A percentile compares a stretch with the other conserved stretches of the same genome.
These are phyloP conservation scores for Adelosebastes latens DNA, from an alignment of 2,797 vertebrate genomes.

Conservation along the genomic window DNA sequence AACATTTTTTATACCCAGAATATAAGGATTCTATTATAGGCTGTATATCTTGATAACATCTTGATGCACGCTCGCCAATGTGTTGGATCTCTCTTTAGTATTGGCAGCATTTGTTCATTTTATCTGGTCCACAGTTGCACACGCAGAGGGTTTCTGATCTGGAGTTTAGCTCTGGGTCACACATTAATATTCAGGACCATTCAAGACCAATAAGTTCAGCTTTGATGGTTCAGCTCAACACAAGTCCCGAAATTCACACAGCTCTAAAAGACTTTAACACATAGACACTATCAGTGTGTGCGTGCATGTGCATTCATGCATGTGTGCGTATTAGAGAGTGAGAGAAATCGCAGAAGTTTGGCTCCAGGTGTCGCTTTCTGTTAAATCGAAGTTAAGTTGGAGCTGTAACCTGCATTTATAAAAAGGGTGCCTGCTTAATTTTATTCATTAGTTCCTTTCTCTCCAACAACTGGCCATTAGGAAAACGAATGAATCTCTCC, in stretches of 20 bases:
- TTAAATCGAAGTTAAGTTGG: constrained; percentile 11
- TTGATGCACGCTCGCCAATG: background rate
- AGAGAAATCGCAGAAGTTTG: background rate
- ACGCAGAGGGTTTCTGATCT: constrained; percentile 38
- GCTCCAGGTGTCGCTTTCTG: constrained; percentile 29
- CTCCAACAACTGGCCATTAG: constrained; percentile 45
- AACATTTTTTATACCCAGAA: background rate
- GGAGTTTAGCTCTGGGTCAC: constrained; percentile 56
- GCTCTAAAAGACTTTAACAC: constrained; percentile 29
- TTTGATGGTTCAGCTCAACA: constrained; percentile 38
- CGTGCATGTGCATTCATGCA: background rate
- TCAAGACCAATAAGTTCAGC: constrained; percentile 47
- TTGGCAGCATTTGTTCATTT: constrained; percentile 22
- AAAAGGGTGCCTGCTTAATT: constrained; percentile 13
- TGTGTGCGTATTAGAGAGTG: background rate
- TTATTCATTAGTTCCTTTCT: constrained; percentile 41
- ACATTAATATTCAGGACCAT: constrained; percentile 64
- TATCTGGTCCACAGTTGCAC: constrained; percentile 25
- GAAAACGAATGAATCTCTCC: constrained; percentile 37
- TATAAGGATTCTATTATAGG: background rate
- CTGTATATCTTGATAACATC: background rate
- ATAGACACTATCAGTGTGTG: background rate
- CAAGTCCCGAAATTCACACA: constrained; percentile 20
- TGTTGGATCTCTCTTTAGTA: constrained; percentile 6
- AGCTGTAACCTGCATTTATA: constrained; percentile 26